Percentiles rank a stretch among this genome's conserved stretches.
These are phyloP conservation scores for Tipula unca DNA, from an alignment of 2,888 invertebrate species.

Conservation along the genomic window DNA sequence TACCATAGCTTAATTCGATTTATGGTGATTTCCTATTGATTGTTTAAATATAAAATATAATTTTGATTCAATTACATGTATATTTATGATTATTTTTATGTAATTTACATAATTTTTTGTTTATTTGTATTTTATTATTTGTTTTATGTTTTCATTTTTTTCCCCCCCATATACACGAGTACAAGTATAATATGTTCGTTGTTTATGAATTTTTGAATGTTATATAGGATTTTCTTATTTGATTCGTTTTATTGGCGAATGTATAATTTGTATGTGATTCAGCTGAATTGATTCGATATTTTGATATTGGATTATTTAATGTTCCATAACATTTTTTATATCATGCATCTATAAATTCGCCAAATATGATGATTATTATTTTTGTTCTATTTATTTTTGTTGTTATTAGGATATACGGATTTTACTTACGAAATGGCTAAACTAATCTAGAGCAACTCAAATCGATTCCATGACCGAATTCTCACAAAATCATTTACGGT, in stretches of 20 bases:
- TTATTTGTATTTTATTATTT: conserved; percentile 4
- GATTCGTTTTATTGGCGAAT: background rate
- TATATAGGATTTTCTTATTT: background rate
- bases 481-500: no score
- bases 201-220: background rate
- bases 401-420: no score
- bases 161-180: background rate
- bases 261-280: background rate
- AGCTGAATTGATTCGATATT: background rate
- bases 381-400: no score
- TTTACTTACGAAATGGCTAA: no score
- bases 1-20: background rate
- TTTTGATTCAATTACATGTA: background rate
- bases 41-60: background rate
- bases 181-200: background rate
- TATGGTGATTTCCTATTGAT: background rate
- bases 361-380: background rate
- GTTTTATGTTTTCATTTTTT: background rate
- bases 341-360: background rate
- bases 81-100: background rate
- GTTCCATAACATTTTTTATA: background rate
- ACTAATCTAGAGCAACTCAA: no score
- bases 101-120: background rate
- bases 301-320: background rate
- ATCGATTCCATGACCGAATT: no score